Conservation (phyloP, 2,113 vertebrate genomes). For the Daphoenositta chrysoptera region DNA sequence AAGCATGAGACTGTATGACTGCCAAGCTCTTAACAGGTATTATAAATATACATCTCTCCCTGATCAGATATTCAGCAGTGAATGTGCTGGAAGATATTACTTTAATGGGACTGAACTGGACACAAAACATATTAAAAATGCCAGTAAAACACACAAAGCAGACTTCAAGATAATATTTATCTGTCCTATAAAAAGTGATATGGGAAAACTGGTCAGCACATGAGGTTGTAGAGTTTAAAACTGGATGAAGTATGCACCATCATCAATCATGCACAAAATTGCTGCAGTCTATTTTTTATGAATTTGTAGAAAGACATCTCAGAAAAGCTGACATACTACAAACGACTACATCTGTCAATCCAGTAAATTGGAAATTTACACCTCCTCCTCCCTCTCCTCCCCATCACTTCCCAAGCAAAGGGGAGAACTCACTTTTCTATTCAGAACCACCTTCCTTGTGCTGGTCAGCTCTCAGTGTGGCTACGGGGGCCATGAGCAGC, state of each 20-base stretch:
- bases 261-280: not conserved
- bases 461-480: not conserved
- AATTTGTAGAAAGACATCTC: not conserved
- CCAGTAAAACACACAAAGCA: not conserved
- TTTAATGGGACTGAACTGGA: not conserved
- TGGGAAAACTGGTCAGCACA: not conserved
- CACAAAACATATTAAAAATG: constrained; percentile 9
- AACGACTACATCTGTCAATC: not conserved
- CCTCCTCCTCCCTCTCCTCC: not conserved
- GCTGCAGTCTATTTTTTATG: not conserved
- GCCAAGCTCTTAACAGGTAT: not conserved
- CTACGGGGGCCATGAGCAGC: not conserved
- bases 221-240: not conserved
- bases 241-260: not conserved
- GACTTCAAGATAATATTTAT: not conserved
- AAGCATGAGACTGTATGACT: not conserved
- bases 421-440: not conserved
- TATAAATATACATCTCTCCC: not conserved
- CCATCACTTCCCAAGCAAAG: not conserved
- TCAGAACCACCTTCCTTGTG: not conserved
- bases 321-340: not conserved
- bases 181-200: not conserved
- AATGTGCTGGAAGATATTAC: not conserved
- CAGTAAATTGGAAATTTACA: not conserved
- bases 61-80: not conserved